Conservation (phyloP, 2,113 vertebrate species). For the Antechinus stuartii region DNA sequence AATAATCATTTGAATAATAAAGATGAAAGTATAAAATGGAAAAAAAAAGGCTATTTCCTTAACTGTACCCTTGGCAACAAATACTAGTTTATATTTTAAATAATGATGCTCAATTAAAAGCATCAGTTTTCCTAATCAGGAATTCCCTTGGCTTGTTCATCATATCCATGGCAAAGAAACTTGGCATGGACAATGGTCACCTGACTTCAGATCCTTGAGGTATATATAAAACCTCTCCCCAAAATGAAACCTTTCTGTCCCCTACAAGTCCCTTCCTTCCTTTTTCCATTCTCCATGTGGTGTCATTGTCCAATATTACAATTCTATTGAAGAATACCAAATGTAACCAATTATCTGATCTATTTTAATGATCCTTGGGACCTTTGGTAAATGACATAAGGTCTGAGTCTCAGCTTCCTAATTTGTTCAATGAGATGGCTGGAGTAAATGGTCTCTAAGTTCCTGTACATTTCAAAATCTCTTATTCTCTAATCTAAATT, state of each 20-base stretch:
- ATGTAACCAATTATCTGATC: neutral
- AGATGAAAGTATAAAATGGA: conserved; percentile 3
- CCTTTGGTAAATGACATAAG: neutral
- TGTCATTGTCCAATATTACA: neutral
- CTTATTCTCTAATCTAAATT: neutral
- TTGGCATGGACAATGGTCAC: neutral
- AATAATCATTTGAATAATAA: conserved; percentile 15
- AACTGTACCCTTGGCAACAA: conserved; percentile 12
- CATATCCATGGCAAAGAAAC: neutral
- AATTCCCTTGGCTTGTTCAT: conserved; percentile 7
- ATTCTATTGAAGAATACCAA: neutral
- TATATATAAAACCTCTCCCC: neutral
- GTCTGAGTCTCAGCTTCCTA: neutral
- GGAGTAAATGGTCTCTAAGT: neutral
- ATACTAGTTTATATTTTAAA: neutral
- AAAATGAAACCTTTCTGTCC: neutral
- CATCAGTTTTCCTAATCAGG: neutral
- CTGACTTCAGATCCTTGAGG: neutral
- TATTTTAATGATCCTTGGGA: neutral
- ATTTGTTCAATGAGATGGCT: neutral
- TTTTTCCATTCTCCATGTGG: neutral
- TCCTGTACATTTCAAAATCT: neutral
- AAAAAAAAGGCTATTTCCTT: conserved; percentile 25
- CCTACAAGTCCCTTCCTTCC: neutral
- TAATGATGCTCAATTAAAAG: neutral